Conservation (phyloP, 1,140 invertebrate species). For the Colletes latitarsis region DNA sequence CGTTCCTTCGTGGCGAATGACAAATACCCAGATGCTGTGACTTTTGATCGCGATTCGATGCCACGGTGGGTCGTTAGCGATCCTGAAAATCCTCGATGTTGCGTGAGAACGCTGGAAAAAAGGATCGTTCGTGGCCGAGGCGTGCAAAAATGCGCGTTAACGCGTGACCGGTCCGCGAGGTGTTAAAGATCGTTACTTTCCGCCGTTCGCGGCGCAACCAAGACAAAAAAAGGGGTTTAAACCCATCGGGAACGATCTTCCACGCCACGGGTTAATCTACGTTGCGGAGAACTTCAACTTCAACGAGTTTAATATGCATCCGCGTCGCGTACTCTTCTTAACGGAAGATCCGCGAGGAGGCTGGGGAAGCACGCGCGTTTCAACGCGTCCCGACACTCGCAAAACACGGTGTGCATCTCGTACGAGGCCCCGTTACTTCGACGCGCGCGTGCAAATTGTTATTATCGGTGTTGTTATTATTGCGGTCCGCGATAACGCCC, state of each 20-base stretch:
- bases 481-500: constrained; percentile 27
- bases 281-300: not conserved
- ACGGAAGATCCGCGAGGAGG: constrained; percentile 8
- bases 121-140: too few species aligned
- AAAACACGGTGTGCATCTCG: not conserved
- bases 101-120: too few species aligned
- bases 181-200: not conserved
- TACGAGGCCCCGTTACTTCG: constrained; percentile 35
- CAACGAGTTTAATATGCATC: not conserved
- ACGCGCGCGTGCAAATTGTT: constrained; percentile 21
- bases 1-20: too few species aligned
- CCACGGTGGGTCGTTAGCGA: too few species aligned
- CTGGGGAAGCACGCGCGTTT: not conserved
- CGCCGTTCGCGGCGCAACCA: not conserved
- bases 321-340: too few species aligned
- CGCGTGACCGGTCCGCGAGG: too few species aligned
- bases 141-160: too few species aligned
- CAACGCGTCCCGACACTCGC: not conserved
- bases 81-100: too few species aligned
- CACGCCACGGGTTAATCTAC: not conserved
- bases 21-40: too few species aligned
- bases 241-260: not conserved
- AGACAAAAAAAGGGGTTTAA: not conserved
- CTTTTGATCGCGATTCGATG: too few species aligned
- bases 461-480: constrained; percentile 52